Base-by-base conservation (phyloP, 2,797 vertebrate species). In the Macropodus opercularis region DNA sequence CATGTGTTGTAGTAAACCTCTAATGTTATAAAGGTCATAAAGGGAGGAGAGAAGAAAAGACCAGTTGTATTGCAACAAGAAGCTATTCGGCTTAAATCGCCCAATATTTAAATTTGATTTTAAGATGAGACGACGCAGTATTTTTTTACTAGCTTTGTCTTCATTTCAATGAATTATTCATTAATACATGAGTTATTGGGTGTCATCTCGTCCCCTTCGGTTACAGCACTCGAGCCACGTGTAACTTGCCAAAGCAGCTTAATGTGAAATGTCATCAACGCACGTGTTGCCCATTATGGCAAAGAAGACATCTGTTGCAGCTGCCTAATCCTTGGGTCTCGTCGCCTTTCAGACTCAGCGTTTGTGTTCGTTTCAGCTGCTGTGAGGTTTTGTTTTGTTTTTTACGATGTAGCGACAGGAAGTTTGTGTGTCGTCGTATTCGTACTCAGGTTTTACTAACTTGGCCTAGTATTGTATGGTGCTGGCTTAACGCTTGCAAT, bases 1-100 rank as follows among this genome's bases (percentile, higher is more conserved):
- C 83, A 81, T 31, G 91, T 94, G 92, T 93, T 92, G 94, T 96
- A 89, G 69, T 80, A 51, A 85, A 58, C 56, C 64, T 66, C 69
- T 76, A 50, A 81, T 77, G 71, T 77, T 18, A 60, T 73, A 69
- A 77, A 73, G 51, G 63, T 48, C 42, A 61, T 42, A 67, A 84
- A 85, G 76, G 67, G 72, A 78, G 63, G 52, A 52, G 23, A 18
- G 42, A 19, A 49, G 14, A 17, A 31, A 22, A 69, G 47, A 47
- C 38, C 13, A 27, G 48, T 17, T 41, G 23, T 53, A 26, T 50
- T 23, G 18, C 43, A 24, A 29, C 24, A 62, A 7, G 29, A 9
- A 58, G n/a, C 61, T 24, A 23, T 73, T 72, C 67, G 62, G 47
- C 31, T 55, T 12, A 66, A 66, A 66, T 80, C 80, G 73, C 73